These are phyloP conservation scores for Mus pahari DNA, from an alignment of 2,113 vertebrate species.

Conservation along the genomic window DNA sequence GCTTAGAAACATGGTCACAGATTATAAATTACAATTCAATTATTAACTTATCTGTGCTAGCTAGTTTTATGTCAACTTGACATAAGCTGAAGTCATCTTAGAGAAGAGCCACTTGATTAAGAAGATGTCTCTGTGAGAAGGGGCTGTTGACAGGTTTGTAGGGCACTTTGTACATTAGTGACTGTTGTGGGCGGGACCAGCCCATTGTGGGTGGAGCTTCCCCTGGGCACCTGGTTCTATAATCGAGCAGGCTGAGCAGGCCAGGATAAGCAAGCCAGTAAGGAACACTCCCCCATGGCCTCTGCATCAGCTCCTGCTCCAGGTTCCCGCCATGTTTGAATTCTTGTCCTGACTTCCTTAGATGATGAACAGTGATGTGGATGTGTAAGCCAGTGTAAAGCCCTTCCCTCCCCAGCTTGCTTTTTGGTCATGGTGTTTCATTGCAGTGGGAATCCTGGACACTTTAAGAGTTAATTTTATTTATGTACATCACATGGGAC, in stretches of 20 bases:
- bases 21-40: neutral
- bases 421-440: neutral
- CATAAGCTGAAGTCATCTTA: neutral
- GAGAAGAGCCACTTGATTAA: too few species aligned
- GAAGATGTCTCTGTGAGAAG: too few species aligned
- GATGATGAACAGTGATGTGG: too few species aligned
- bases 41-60: neutral
- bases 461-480: slow-evolving; percentile 1
- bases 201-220: neutral
- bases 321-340: too few species aligned
- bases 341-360: too few species aligned
- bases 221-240: too few species aligned
- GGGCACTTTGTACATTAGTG: neutral
- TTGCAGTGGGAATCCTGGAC: neutral
- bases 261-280: too few species aligned
- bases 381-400: too few species aligned
- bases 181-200: neutral
- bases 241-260: too few species aligned
- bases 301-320: too few species aligned
- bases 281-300: too few species aligned
- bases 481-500: neutral
- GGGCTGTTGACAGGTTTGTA: neutral
- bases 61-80: neutral
- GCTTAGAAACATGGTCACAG: neutral
- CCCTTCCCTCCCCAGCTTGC: too few species aligned